Conservation (phyloP, 2,888 invertebrate genomes). For the Caenorhabditis afra region DNA sequence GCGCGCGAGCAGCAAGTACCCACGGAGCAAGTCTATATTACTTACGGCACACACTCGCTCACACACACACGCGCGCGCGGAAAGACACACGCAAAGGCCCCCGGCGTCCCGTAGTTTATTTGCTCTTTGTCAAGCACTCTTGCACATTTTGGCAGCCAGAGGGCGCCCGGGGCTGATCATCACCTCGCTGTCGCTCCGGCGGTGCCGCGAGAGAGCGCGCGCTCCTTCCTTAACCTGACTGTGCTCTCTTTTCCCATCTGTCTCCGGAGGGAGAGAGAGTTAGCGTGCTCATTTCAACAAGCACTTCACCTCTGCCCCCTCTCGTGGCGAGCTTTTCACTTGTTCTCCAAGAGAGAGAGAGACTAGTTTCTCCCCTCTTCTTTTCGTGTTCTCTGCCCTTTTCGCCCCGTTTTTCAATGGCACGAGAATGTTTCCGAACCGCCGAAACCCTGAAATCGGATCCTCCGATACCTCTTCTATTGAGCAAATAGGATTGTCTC, state of each 20-base stretch:
- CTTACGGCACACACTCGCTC: conserved; percentile 26
- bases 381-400: conserved; percentile 32
- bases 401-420: conserved; percentile 19
- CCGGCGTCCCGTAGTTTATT: conserved; percentile 29
- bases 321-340: background rate
- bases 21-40: conserved; percentile 40
- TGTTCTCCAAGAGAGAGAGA: conserved; percentile 4
- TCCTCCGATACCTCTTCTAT: conserved; percentile 3
- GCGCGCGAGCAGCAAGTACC: conserved; percentile 20
- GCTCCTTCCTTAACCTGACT: conserved; percentile 48
- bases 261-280: conserved; percentile 22
- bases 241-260: conserved; percentile 7
- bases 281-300: conserved; percentile 49
- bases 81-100: conserved; percentile 34
- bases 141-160: conserved; percentile 41
- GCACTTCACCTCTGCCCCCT: conserved; percentile 56
- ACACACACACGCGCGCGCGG: conserved; percentile 23
- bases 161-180: conserved; percentile 19
- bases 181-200: background rate
- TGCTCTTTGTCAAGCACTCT: conserved; percentile 53
- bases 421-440: conserved; percentile 19
- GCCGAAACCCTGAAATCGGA: conserved; percentile 30
- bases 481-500: conserved; percentile 15
- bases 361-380: conserved; percentile 2
- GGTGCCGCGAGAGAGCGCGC: background rate